Percentiles rank a stretch among this genome's conserved stretches.
Conservation (phyloP, 2,797 vertebrate species). For the Lophotriccus pileatus region DNA sequence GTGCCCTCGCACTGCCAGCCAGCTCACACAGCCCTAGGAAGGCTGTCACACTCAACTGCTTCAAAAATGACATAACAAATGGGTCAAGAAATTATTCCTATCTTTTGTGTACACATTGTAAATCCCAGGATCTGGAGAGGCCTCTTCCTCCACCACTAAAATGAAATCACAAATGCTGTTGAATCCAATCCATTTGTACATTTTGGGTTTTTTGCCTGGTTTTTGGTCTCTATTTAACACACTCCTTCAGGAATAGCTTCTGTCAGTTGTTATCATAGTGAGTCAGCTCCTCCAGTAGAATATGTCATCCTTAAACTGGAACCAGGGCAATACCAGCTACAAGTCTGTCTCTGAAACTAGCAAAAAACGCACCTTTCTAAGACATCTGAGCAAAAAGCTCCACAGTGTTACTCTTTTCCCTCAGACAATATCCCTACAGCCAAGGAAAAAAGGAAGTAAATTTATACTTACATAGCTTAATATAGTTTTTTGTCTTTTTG, state of each 20-base stretch:
- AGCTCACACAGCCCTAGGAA: background rate
- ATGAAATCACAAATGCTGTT: background rate
- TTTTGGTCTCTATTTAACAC: background rate
- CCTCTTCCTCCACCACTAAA: background rate
- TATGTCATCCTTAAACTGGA: background rate
- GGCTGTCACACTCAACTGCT: background rate
- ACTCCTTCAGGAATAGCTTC: background rate
- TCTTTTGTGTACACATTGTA: background rate
- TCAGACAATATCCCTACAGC: background rate
- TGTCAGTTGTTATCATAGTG: background rate
- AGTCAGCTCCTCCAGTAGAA: background rate
- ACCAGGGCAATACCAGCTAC: background rate
- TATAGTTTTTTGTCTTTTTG: slow-evolving; percentile 54
- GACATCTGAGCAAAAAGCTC: background rate
- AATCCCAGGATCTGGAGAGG: background rate
- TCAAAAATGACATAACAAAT: accelerated
- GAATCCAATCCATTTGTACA: background rate
- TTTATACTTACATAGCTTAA: slow-evolving; percentile 72
- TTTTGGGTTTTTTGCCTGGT: background rate
- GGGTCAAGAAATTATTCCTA: background rate
- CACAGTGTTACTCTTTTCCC: background rate
- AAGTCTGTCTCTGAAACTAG: background rate
- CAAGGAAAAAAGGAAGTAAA: slow-evolving; percentile 23
- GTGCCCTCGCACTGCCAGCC: background rate
- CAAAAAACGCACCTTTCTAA: background rate